phyloP scores from a whole-genome alignment of 2,888 invertebrate genomes.

The Latheticus oryzae region DNA sequence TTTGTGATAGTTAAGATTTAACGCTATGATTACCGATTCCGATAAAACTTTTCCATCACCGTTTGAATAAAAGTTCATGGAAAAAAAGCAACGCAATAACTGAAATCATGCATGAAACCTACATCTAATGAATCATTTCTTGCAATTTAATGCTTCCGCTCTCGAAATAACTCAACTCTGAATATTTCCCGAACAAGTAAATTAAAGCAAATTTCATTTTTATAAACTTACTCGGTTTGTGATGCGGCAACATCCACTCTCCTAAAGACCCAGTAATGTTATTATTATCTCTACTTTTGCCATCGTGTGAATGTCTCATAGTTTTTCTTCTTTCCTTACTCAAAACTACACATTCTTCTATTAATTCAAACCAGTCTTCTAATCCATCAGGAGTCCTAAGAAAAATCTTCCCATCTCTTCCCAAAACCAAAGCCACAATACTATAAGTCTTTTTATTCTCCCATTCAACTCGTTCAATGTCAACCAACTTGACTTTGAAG shows the following conservation, averaged over 20 bases:
- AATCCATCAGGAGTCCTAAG: slow-evolving; percentile 69
- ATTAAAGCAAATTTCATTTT: no score
- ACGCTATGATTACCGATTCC: no score
- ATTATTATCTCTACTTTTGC: slow-evolving; percentile 61
- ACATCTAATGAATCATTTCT: no score
- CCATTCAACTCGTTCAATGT: slow-evolving; percentile 76
- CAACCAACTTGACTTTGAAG: slow-evolving; percentile 69
- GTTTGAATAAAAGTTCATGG: no score
- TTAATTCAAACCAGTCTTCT: slow-evolving; percentile 75
- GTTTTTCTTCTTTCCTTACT: slow-evolving; percentile 74
- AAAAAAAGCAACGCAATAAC: no score
- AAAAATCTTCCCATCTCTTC: slow-evolving; percentile 66
- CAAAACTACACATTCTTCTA: slow-evolving; percentile 74
- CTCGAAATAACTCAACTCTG: no score
- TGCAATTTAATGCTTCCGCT: no score
- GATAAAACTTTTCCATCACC: no score
- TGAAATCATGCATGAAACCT: no score
- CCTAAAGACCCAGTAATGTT: slow-evolving; percentile 67
- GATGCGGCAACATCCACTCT: slow-evolving; percentile 69
- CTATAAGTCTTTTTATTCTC: slow-evolving; percentile 74
- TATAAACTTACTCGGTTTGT: slow-evolving; percentile 64
- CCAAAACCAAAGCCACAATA: slow-evolving; percentile 69
- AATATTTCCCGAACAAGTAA: no score
- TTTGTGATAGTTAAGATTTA: no score
- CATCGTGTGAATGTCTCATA: slow-evolving; percentile 67